Evolutionary conservation across 1,140 invertebrate species (phyloP), one percentile per base, ranked within the genome.

Genomic region (Tribolium castaneum): DNA sequence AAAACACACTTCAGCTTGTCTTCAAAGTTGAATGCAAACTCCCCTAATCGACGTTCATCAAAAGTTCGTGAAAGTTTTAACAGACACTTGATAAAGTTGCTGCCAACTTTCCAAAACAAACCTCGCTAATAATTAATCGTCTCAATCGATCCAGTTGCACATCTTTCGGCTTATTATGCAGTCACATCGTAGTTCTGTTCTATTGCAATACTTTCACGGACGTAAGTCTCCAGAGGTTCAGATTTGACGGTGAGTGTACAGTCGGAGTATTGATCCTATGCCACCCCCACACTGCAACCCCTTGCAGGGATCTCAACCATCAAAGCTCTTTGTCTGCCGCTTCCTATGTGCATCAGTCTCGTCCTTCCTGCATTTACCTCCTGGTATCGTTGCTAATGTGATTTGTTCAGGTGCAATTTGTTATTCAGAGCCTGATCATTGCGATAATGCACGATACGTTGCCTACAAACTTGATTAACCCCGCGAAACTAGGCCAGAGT

Each of bases 261-360:
- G 74, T 50, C 74, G 45, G 74, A 76, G 74, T 76, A 76, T 76
- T 76, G 74, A 76, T 76, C 74, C 54, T 59, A 25, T 19, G 59
- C 74, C 74, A 62, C 74, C 74, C 74, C 74, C 74, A 66, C 74
- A 62, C 59, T 50, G 59, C 74, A 76, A 76, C 74, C 74, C 74
- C 74, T 76, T 76, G 74, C 74, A 66, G 74, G 54, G 74, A 76
- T 76, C 74, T 62, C 70, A 66, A 76, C 74, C 59, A 76, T 76
- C 74, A 76, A 50, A 76, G 74, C 74, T 76, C 74, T 76, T 76
- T 76, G 74, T 76, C 74, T 76, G 54, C 56, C 74, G 54, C 74
- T 76, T 76, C 74, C 74, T 76, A 76, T 76, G 49, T 76, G 74
- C 56, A 76, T 76, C 74, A 76, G 74, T 25, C 74, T 62, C 54